Conservation (phyloP, 1,140 invertebrate species). For the Piezodorus guildinii region DNA sequence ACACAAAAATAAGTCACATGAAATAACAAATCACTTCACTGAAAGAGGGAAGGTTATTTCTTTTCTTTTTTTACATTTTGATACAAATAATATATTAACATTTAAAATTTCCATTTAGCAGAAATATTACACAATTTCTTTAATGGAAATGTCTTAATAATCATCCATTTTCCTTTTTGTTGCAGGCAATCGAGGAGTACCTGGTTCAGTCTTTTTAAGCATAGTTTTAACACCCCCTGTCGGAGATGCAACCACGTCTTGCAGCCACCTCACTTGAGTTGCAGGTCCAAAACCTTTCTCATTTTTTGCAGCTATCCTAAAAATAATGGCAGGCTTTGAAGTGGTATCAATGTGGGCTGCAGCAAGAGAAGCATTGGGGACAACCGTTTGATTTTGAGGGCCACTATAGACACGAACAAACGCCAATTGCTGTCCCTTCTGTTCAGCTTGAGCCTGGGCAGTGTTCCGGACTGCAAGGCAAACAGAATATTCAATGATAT, state of each 20-base stretch:
- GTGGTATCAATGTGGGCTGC: conserved; percentile 93
- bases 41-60: neutral
- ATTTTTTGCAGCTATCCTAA: conserved; percentile 95
- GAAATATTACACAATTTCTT: neutral
- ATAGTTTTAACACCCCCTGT: conserved; percentile 21
- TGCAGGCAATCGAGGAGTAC: conserved; percentile 8
- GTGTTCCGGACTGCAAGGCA: conserved; percentile 82
- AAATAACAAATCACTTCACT: neutral
- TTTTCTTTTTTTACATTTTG: neutral
- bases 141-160: neutral
- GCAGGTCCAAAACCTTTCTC: conserved; percentile 98
- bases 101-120: neutral
- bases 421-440: conserved; percentile 44
- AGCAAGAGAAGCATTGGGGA: conserved; percentile 70
- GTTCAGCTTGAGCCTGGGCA: conserved; percentile 21
- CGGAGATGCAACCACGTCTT: conserved; percentile 24
- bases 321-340: conserved; percentile 96
- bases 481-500: conserved; percentile 94
- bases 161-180: conserved; percentile 21
- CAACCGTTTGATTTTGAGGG: conserved; percentile 81
- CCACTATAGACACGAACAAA: conserved; percentile 97
- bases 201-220: conserved; percentile 17
- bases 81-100: neutral
- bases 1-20: too few relatives aligned
- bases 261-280: conserved; percentile 61